phyloP scores from a whole-genome alignment of 2,113 vertebrate genomes.

The Chlamydotis undulata region DNA sequence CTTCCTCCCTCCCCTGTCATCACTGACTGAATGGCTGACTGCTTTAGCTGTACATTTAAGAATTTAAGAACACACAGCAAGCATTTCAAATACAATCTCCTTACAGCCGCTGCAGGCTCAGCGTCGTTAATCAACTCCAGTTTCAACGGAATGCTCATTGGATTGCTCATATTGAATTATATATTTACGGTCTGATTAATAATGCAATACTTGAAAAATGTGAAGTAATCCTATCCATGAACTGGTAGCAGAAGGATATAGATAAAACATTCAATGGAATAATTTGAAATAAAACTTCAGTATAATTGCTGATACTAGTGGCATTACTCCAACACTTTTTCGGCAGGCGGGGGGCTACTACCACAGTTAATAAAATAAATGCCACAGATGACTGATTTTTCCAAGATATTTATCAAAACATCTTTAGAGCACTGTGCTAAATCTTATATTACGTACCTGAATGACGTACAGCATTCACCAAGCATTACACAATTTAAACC shows the following conservation, averaged over 20 bases:
- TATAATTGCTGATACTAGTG: background rate
- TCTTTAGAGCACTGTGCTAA: background rate
- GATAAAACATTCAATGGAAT: background rate
- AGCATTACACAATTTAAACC: slow-evolving; percentile 17
- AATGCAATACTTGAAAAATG: background rate
- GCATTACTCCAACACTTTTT: background rate
- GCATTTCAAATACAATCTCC: background rate
- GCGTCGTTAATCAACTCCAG: background rate
- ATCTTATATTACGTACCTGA: background rate
- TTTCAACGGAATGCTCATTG: background rate
- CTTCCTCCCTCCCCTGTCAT: background rate
- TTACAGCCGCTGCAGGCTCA: background rate
- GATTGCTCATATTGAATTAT: background rate
- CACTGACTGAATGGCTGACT: background rate
- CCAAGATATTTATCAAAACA: background rate
- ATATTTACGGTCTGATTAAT: background rate
- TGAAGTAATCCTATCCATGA: background rate
- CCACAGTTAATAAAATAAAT: slow-evolving; percentile 19
- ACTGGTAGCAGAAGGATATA: background rate
- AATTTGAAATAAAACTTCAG: background rate
- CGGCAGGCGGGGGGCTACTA: background rate
- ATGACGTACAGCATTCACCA: background rate
- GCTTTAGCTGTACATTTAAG: background rate
- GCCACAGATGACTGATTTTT: background rate
- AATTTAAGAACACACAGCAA: background rate